phyloP scores from a whole-genome alignment of 1,140 invertebrate genomes.

The Atta texana region DNA sequence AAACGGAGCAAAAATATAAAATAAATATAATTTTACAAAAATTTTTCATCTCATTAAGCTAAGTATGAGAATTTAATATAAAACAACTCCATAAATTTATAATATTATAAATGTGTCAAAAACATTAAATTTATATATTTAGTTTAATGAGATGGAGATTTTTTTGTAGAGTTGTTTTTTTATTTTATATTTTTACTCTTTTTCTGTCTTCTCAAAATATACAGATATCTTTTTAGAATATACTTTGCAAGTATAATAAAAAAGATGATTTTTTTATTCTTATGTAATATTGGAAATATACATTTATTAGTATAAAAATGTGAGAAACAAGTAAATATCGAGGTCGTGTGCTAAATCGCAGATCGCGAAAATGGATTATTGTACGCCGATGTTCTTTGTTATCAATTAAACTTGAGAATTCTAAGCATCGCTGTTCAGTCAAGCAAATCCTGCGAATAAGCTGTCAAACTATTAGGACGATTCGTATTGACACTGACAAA shows the following conservation, averaged over 20 bases:
- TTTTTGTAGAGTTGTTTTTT: no score
- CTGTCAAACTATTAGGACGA: constrained; percentile 46
- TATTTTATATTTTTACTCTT: no score
- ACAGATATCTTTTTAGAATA: not conserved
- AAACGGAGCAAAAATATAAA: not conserved
- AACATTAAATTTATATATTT: no score
- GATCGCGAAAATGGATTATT: constrained; percentile 15
- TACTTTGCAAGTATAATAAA: not conserved
- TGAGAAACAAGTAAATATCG: not conserved
- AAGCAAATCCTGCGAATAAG: constrained; percentile 24
- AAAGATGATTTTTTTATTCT: not conserved
- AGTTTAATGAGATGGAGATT: no score
- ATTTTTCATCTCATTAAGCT: not conserved
- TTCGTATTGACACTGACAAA: constrained; percentile 37
- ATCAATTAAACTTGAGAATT: constrained; percentile 33
- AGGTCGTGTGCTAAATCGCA: not conserved
- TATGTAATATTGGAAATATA: not conserved
- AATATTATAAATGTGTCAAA: not conserved
- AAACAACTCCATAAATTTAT: not conserved
- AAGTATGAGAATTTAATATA: not conserved
- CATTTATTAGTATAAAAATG: not conserved
- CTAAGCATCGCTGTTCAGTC: not conserved
- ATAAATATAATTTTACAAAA: not conserved
- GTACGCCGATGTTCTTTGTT: not conserved
- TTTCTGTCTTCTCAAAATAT: no score